A percentile compares a stretch with the other conserved stretches of the same genome.
These are phyloP conservation scores for Calidris pugnax DNA, from an alignment of 2,113 vertebrate genomes.

Conservation along the genomic window DNA sequence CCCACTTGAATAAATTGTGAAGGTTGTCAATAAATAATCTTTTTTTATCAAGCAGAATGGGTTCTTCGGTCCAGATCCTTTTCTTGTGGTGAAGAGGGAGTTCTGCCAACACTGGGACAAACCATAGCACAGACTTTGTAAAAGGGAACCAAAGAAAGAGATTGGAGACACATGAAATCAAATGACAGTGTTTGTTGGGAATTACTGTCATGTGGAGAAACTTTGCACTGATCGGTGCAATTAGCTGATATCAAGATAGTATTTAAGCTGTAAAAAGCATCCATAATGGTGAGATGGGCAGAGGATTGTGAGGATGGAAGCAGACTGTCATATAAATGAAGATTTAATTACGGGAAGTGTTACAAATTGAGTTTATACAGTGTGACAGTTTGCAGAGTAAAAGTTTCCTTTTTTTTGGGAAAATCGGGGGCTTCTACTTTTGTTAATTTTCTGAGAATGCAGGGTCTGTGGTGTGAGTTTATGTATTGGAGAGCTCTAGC, in stretches of 20 bases:
- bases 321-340: conserved; percentile 10
- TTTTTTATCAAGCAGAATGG: not conserved
- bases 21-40: not conserved
- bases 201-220: not conserved
- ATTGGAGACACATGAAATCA: not conserved
- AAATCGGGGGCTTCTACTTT: not conserved
- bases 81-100: not conserved
- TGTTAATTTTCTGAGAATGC: not conserved
- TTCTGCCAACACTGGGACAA: not conserved
- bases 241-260: conserved; percentile 24
- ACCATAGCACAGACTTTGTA: not conserved
- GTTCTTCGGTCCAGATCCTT: not conserved
- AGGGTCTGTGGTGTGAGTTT: not conserved
- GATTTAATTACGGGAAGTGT: not conserved
- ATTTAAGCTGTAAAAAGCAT: conserved; percentile 29
- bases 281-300: not conserved
- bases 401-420: not conserved
- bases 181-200: not conserved
- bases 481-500: not conserved
- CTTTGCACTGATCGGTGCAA: not conserved
- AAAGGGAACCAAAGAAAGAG: not conserved
- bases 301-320: not conserved
- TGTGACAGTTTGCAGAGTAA: not conserved
- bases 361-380: not conserved
- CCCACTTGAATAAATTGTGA: not conserved